Conservation (phyloP, 2,797 vertebrate genomes). For the Myotis findleyi region DNA sequence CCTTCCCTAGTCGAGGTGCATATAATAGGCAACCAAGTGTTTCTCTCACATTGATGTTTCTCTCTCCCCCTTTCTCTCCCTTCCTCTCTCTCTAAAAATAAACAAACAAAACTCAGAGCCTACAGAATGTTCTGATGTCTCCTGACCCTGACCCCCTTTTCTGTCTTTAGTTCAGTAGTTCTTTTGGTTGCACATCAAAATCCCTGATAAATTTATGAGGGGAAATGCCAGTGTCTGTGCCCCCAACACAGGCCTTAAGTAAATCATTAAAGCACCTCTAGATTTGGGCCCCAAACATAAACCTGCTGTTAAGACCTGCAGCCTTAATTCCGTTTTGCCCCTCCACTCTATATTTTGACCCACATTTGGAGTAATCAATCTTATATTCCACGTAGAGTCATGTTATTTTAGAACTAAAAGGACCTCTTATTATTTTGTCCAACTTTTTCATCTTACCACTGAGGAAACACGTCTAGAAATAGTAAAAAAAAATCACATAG, state of each 20-base stretch:
- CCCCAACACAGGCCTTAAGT: background rate
- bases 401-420: conserved; percentile 22
- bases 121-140: conserved; percentile 4
- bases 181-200: background rate
- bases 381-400: background rate
- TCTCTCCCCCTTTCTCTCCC: too few relatives aligned
- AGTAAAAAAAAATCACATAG: background rate
- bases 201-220: background rate
- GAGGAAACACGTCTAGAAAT: background rate
- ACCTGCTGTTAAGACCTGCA: background rate
- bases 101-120: background rate
- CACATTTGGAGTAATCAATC: background rate
- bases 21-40: too few relatives aligned
- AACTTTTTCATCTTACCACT: background rate
- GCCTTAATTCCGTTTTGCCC: background rate
- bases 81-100: too few relatives aligned
- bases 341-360: background rate
- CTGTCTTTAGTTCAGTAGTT: background rate
- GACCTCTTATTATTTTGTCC: background rate
- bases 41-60: too few relatives aligned
- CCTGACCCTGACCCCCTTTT: background rate
- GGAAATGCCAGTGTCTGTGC: background rate
- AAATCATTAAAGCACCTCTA: background rate
- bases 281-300: background rate
- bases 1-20: too few relatives aligned